These are phyloP conservation scores for Electrona antarctica DNA, from an alignment of 2,113 vertebrate species.

Conservation along the genomic window DNA sequence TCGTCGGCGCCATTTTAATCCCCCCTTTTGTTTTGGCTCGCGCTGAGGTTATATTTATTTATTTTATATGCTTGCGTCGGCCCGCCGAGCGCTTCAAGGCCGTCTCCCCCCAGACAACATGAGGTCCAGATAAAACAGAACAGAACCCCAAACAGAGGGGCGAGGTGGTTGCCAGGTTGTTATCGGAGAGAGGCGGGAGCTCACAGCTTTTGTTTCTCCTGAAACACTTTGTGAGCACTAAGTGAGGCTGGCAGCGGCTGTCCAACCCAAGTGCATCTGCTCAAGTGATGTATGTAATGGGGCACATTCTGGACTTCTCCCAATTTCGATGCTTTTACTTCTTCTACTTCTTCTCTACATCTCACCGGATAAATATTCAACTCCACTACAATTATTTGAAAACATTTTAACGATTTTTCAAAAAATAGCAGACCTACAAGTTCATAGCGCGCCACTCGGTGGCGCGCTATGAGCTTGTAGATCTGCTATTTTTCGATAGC, in stretches of 20 bases:
- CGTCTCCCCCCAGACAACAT: slow-evolving; percentile 30
- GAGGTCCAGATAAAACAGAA: slow-evolving; percentile 37
- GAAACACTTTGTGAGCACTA: slow-evolving; percentile 63
- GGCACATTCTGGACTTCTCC: too few relatives aligned
- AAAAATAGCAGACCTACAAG: too few relatives aligned
- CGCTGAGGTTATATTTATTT: slow-evolving; percentile 34
- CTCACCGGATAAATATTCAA: too few relatives aligned
- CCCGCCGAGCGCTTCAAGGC: too few relatives aligned
- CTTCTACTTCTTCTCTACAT: too few relatives aligned
- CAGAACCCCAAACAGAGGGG: slow-evolving; percentile 55
- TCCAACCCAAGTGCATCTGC: slow-evolving; percentile 35
- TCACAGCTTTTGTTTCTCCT: slow-evolving; percentile 46
- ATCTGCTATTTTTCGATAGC: too few relatives aligned
- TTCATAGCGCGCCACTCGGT: too few relatives aligned
- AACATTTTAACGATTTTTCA: too few relatives aligned
- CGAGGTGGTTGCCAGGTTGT: slow-evolving; percentile 39
- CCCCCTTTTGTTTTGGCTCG: slow-evolving; percentile 51
- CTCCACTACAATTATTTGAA: too few relatives aligned
- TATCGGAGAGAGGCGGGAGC: slow-evolving; percentile 37
- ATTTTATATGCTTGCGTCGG: not conserved
- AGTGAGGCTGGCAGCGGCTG: slow-evolving; percentile 72
- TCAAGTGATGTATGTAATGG: too few relatives aligned
- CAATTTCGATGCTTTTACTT: too few relatives aligned
- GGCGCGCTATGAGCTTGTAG: too few relatives aligned
- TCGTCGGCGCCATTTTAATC: slow-evolving; percentile 63